Evolutionary conservation across 2,113 vertebrate species (phyloP).

Genomic region (Phalacrocorax pelagicus): DNA sequence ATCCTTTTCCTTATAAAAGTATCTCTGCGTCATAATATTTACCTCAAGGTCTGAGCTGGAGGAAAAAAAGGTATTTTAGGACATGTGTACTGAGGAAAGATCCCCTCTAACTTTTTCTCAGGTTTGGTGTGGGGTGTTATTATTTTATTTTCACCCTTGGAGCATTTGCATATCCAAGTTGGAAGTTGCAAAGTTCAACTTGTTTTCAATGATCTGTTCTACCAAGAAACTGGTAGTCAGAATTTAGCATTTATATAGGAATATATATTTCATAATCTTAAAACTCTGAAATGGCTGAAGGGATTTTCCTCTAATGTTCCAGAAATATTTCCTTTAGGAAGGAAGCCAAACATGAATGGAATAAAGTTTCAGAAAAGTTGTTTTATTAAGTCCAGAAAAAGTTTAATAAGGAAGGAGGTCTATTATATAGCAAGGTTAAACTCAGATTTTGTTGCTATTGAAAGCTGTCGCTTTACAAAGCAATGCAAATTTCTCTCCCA

Average conservation of each 20-base stretch:
- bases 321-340: conserved; percentile 4
- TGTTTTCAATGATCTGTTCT: not conserved
- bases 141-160: not conserved
- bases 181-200: not conserved
- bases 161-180: not conserved
- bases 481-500: conserved; percentile 15
- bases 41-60: not conserved
- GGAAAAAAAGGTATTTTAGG: not conserved
- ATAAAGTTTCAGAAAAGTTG: not conserved
- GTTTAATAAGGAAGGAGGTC: not conserved
- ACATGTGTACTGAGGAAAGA: not conserved
- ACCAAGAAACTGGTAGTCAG: not conserved
- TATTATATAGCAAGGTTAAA: not conserved
- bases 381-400: not conserved
- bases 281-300: not conserved
- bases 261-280: not conserved
- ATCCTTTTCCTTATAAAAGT: not conserved
- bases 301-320: not conserved
- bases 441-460: conserved; percentile 24
- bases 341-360: not conserved
- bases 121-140: not conserved
- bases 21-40: not conserved
- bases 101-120: not conserved
- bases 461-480: conserved; percentile 19
- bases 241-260: not conserved